Evolutionary conservation across 2,113 vertebrate species (phyloP), one percentile per base, ranked within the genome.

Genomic region (Nothocercus nigrocapillus): DNA sequence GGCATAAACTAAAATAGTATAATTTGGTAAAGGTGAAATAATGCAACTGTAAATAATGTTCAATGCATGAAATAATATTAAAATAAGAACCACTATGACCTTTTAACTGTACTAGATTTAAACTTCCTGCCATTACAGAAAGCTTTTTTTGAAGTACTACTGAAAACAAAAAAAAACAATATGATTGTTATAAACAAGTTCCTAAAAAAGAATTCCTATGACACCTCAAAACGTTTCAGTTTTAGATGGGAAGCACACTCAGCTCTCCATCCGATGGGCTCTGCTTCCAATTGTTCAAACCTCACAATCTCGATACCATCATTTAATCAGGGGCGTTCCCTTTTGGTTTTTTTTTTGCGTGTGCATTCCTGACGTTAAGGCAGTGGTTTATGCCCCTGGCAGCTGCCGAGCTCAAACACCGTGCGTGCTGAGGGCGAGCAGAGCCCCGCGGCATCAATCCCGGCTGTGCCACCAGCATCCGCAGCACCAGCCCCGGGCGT

Each of bases 371-470:
- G 34, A 3, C 0, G 58, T 51, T 66, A 30, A 67, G 85, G 90
- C 90, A 82, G 63, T 2, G 44, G 63, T 64, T 75, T 30, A n/a
- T 3, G 18, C 27, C 4, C 20, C 15, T 1, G 0, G 3, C 49
- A 83, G 64, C 68, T 40, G 24, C 24, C 5, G 1, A 15, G 9
- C 30, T 34, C 0, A 7, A 70, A 27, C 36, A 28, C 56, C 34
- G 13, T 0, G 0, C 0, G 0, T 20, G 1, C 0, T 4, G 5
- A 30, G 27, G 38, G 32, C 0, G 3, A 18, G 1, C 1, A 1
- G 8, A 59, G 70, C 45, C 79, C 45, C 4, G 3, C 49, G 70
- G 21, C 44, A 44, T n/a, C 2, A 0, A n/a, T 13, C 15, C 44
- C n/a, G 66, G 32, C 44, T 69, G 28, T 9, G 8, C 64, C 40